phyloP scores from a whole-genome alignment of 2,888 invertebrate genomes.

The Thysanoteuthis rhombus region DNA sequence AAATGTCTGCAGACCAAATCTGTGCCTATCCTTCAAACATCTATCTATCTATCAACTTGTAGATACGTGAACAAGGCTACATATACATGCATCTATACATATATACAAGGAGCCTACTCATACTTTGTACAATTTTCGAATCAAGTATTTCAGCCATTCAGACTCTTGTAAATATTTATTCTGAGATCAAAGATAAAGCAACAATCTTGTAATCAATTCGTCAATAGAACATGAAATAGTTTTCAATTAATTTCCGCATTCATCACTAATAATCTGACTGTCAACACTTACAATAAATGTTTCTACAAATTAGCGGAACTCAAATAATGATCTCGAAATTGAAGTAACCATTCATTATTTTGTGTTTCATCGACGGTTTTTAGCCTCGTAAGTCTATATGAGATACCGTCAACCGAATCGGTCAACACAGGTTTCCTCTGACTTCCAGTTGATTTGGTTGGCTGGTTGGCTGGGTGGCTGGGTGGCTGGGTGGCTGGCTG shows the following conservation, averaged over 20 bases:
- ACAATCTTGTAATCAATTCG: neutral
- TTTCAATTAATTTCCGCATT: neutral
- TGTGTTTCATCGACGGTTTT: too few species aligned
- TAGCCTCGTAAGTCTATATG: too few species aligned
- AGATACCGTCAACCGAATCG: too few species aligned
- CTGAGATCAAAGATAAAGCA: neutral
- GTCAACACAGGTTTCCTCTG: too few species aligned
- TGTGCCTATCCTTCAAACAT: neutral
- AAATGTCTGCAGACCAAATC: neutral
- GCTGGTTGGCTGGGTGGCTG: too few species aligned
- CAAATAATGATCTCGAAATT: neutral
- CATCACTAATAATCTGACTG: neutral
- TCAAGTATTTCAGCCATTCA: neutral
- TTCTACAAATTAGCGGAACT: neutral
- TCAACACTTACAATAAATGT: neutral
- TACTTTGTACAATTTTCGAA: neutral
- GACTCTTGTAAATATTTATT: neutral
- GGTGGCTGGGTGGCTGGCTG: too few species aligned
- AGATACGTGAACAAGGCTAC: neutral
- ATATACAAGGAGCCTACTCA: neutral
- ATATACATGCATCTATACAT: neutral
- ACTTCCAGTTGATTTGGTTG: too few species aligned
- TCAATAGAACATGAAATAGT: neutral
- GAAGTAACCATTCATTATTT: neutral
- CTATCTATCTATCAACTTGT: neutral